A percentile compares a stretch with the other conserved stretches of the same genome.
Evolutionary conservation across 1,140 invertebrate species (phyloP).

Genomic region (Dinothrombium tinctorium): DNA sequence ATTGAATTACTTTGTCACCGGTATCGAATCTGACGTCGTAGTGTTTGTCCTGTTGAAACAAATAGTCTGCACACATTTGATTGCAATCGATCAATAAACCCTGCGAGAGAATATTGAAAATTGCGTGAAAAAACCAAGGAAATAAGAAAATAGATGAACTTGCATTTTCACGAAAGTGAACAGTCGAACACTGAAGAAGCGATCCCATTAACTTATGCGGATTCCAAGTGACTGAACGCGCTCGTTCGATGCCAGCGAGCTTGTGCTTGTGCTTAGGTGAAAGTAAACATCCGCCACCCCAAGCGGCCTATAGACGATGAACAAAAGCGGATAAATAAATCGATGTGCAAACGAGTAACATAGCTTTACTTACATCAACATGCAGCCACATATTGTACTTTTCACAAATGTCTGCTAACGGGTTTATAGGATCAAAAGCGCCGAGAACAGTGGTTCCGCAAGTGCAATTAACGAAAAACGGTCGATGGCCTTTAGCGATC

Average conservation of each 20-base stretch:
- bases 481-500: conserved; percentile 57
- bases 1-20: conserved; percentile 97
- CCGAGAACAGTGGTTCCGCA: conserved; percentile 87
- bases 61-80: conserved; percentile 86
- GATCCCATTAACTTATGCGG: conserved; percentile 96
- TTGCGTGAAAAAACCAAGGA: too few species aligned
- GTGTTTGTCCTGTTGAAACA: conserved; percentile 97
- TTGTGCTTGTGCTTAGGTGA: conserved; percentile 73
- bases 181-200: conserved; percentile 86
- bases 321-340: too few species aligned
- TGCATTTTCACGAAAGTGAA: conserved; percentile 88
- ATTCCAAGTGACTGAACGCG: conserved; percentile 95
- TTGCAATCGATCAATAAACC: conserved; percentile 87
- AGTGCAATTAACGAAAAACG: conserved; percentile 88
- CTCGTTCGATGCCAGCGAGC: conserved; percentile 71
- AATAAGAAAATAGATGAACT: conserved; percentile 29
- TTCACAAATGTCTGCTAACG: conserved; percentile 86
- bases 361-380: conserved; percentile 72
- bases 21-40: conserved; percentile 94
- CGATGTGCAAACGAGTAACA: too few species aligned
- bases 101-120: conserved; percentile 36
- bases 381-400: conserved; percentile 90
- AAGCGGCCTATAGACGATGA: conserved; percentile 50
- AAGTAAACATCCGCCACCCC: conserved; percentile 83
- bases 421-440: conserved; percentile 79